Conservation (phyloP, 2,113 vertebrate genomes). For the Coracopsis vasa region DNA sequence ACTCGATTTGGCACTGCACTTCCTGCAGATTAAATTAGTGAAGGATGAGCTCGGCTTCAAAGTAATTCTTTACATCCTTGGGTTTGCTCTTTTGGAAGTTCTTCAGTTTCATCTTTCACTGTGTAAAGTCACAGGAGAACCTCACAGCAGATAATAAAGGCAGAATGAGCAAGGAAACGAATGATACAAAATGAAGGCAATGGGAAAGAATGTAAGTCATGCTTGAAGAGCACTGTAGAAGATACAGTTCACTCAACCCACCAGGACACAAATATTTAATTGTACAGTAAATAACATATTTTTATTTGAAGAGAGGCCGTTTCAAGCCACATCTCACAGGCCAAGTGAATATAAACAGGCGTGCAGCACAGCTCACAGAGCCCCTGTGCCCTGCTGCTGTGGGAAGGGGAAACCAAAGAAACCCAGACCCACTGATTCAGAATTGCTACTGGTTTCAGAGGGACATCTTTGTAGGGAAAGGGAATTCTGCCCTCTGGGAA, state of each 20-base stretch:
- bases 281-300: slow-evolving; percentile 13
- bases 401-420: background rate
- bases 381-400: background rate
- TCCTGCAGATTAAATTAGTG: background rate
- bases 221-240: background rate
- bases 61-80: background rate
- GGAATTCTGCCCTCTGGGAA: fast-evolving
- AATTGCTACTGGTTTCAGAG: background rate
- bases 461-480: background rate
- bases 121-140: background rate
- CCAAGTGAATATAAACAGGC: background rate
- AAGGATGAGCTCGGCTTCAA: background rate
- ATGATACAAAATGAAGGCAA: background rate
- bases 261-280: slow-evolving; percentile 16
- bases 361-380: fast-evolving
- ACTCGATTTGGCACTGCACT: background rate
- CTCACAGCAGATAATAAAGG: background rate
- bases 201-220: background rate
- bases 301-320: background rate
- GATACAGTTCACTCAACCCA: background rate
- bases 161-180: background rate
- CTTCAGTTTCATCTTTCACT: background rate
- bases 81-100: background rate
- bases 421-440: background rate
- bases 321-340: background rate